A percentile compares a stretch with the other conserved stretches of the same genome.
Evolutionary conservation across 2,797 vertebrate genomes (phyloP).

Genomic region (Chelidonichthys spinosus): DNA sequence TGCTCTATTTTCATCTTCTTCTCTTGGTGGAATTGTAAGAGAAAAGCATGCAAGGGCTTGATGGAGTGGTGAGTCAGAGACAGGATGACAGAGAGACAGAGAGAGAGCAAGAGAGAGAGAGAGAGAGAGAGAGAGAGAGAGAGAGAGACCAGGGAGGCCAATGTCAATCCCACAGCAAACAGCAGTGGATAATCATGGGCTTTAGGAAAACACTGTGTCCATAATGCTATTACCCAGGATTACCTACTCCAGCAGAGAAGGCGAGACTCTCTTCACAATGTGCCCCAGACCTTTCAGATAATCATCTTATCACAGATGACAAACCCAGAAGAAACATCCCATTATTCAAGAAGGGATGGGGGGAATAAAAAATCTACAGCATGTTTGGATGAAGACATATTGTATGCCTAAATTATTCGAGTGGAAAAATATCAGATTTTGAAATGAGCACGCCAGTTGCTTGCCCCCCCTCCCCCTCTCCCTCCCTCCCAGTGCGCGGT

Average conservation of each 20-base stretch:
- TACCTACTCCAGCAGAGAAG: constrained; percentile 84
- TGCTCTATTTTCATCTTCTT: constrained; percentile 80
- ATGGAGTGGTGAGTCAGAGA: constrained; percentile 76
- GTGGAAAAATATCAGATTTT: constrained; percentile 77
- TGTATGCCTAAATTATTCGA: constrained; percentile 74
- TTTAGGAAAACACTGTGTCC: constrained; percentile 86
- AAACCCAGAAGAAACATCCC: constrained; percentile 81
- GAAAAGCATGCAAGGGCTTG: constrained; percentile 68
- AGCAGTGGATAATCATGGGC: constrained; percentile 84
- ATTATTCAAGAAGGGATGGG: constrained; percentile 69
- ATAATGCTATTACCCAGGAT: constrained; percentile 86
- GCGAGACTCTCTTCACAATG: constrained; percentile 81
- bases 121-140: constrained; percentile 38
- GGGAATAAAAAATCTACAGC: constrained; percentile 55
- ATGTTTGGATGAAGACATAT: constrained; percentile 78
- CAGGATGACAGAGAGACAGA: constrained; percentile 59
- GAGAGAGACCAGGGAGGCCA: constrained; percentile 74
- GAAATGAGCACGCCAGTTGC: constrained; percentile 69
- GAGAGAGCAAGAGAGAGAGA: constrained; percentile 18
- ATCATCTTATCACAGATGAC: constrained; percentile 85
- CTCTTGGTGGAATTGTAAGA: constrained; percentile 64
- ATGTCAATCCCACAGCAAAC: constrained; percentile 83
- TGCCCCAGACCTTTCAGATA: constrained; percentile 84
- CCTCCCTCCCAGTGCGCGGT: constrained; percentile 61
- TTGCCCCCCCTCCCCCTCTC: constrained; percentile 43